A percentile compares a stretch with the other conserved stretches of the same genome.
These are phyloP conservation scores for Yponomeuta plumbellus DNA, from an alignment of 2,888 invertebrate species.

Conservation along the genomic window DNA sequence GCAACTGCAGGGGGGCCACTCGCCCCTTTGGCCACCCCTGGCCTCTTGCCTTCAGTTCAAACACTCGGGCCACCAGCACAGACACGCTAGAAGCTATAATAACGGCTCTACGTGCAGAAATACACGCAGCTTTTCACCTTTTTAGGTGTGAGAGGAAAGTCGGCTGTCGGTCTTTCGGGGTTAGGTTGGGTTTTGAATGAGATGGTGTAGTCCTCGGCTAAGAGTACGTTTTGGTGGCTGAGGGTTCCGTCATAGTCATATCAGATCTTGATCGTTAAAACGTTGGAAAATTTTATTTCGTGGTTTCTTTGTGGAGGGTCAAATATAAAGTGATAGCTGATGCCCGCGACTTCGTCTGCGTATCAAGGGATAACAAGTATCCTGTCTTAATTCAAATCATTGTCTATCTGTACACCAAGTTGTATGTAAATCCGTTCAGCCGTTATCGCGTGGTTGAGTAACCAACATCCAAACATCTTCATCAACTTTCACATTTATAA, in stretches of 20 bases:
- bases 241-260: neutral
- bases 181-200: neutral
- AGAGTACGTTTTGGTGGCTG: neutral
- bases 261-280: neutral
- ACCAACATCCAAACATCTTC: too few species aligned
- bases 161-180: neutral
- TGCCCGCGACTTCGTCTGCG: too few species aligned
- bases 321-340: too few species aligned
- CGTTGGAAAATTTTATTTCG: too few species aligned
- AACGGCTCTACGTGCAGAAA: slow-evolving; percentile 13
- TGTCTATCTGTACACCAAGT: too few species aligned
- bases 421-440: too few species aligned
- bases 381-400: too few species aligned
- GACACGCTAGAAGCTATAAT: neutral
- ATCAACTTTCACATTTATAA: too few species aligned
- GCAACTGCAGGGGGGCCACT: neutral
- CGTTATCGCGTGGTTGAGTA: too few species aligned
- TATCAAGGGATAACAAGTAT: too few species aligned
- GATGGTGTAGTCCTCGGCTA: neutral
- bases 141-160: neutral
- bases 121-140: slow-evolving; percentile 14
- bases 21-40: neutral
- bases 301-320: too few species aligned
- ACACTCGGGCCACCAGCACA: neutral
- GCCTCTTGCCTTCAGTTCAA: neutral